Conservation (phyloP, 2,888 invertebrate genomes). For the Catocala sponsa region DNA sequence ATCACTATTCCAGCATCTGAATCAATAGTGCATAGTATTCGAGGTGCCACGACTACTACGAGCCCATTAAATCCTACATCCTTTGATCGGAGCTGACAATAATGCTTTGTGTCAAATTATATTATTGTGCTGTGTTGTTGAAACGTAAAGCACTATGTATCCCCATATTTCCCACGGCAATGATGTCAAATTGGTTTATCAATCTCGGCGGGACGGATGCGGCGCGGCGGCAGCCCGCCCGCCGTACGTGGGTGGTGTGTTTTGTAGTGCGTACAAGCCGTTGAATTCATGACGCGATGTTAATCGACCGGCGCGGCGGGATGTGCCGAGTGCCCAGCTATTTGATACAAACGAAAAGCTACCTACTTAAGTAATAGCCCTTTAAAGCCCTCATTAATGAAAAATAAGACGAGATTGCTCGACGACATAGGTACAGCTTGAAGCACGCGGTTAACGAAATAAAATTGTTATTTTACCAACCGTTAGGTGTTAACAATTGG, state of each 20-base stretch:
- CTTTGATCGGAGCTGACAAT: conserved; percentile 30
- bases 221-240: conserved; percentile 64
- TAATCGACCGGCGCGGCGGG: conserved; percentile 66
- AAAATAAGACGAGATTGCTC: not conserved
- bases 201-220: conserved; percentile 83
- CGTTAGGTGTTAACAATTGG: conserved; percentile 65
- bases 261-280: conserved; percentile 65
- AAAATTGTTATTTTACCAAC: conserved; percentile 47
- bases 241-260: conserved; percentile 69
- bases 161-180: conserved; percentile 81
- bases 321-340: conserved; percentile 60
- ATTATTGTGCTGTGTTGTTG: conserved; percentile 30
- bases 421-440: conserved; percentile 10
- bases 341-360: conserved; percentile 45
- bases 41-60: not conserved
- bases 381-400: not conserved
- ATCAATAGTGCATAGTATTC: not conserved
- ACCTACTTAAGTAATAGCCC: conserved; percentile 18
- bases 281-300: conserved; percentile 66
- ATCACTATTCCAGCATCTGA: too few species aligned
- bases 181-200: conserved; percentile 83
- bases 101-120: conserved; percentile 30
- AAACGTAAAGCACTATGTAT: conserved; percentile 48
- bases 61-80: conserved; percentile 13
- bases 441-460: conserved; percentile 19